Base-by-base conservation (phyloP, 2,888 invertebrate species). In the Amphimallon solstitiale region DNA sequence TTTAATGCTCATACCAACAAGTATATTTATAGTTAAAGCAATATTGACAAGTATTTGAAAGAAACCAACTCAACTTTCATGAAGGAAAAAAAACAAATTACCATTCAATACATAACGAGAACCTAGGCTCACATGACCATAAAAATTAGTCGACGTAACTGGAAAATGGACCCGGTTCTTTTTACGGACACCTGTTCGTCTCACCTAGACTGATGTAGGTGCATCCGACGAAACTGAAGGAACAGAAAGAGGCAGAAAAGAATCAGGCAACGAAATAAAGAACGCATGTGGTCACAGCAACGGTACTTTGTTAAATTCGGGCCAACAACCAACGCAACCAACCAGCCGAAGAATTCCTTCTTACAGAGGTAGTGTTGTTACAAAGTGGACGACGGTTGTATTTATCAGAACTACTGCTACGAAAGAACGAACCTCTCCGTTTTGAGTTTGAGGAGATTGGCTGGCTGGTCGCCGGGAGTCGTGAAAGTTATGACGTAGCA, bases 401-500 rank as follows among this genome's bases (percentile, higher is more conserved):
- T 29, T 29, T 29, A 29, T 9, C 29, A 9, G 29, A 29, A 5
- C 29, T 29, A n/a, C 3, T 5, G 6, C 29, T 5, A 29, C 29
- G 9, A 29, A n/a, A n/a, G n/a, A n/a, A 29, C 5, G 29, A 29
- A 9, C 7, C 29, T 29, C n/a, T n/a, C n/a, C n/a, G n/a, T n/a
- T 43, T 43, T 9, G 37, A 17, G 17, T 17, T 17, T 37, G 37
- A 10, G 37, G 43, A n/a, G 10, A 59, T 71, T 68, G 68, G 54
- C 35, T 64, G 69, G 68, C 67, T 72, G 70, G 71, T 63, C 70
- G 69, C 68, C 59, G 62, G 52, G 46, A 68, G 71, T 71, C 68
- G 72, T 71, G 71, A 72, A 72, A 72, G 72, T 70, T 56, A 65
- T 72, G 72, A 72, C 72, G 72, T 72, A 72, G 71, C 63, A 59